Evolutionary conservation across 1,140 invertebrate species (phyloP).

Genomic region (Pachyrhynchus sulphureomaculatus): DNA sequence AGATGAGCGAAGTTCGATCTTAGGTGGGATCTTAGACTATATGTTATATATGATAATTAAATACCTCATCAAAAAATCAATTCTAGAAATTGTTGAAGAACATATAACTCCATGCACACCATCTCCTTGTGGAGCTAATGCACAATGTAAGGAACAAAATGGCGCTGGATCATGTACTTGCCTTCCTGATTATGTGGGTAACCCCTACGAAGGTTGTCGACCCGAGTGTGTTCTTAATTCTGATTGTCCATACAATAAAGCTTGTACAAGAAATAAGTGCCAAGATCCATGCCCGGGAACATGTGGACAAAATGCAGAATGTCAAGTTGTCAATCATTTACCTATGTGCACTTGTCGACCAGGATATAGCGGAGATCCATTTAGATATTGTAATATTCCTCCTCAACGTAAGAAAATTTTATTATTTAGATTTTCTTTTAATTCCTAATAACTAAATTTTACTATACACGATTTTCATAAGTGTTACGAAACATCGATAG

Average conservation of each 20-base stretch:
- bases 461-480: no score
- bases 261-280: slow-evolving; percentile 64
- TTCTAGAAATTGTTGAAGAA: slow-evolving; percentile 47
- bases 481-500: no score
- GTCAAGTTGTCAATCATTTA: slow-evolving; percentile 61
- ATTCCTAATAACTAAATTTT: no score
- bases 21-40: no score
- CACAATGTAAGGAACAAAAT: slow-evolving; percentile 62
- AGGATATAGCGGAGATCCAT: slow-evolving; percentile 65
- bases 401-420: slow-evolving; percentile 28
- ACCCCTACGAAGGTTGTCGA: slow-evolving; percentile 69
- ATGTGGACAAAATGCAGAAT: slow-evolving; percentile 64
- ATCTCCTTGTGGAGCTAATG: slow-evolving; percentile 70
- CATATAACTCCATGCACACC: slow-evolving; percentile 59
- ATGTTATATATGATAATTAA: no score
- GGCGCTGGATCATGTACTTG: slow-evolving; percentile 69
- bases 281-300: slow-evolving; percentile 66
- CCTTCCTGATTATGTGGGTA: slow-evolving; percentile 66
- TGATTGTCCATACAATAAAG: slow-evolving; percentile 62
- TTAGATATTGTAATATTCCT: slow-evolving; percentile 55
- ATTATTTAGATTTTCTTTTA: slow-evolving; percentile 42
- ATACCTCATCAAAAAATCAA: no score
- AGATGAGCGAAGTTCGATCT: no score
- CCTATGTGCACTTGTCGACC: slow-evolving; percentile 59
- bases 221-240: slow-evolving; percentile 66